Conservation (phyloP, 2,888 invertebrate species). For the Seira sanloemensis region DNA sequence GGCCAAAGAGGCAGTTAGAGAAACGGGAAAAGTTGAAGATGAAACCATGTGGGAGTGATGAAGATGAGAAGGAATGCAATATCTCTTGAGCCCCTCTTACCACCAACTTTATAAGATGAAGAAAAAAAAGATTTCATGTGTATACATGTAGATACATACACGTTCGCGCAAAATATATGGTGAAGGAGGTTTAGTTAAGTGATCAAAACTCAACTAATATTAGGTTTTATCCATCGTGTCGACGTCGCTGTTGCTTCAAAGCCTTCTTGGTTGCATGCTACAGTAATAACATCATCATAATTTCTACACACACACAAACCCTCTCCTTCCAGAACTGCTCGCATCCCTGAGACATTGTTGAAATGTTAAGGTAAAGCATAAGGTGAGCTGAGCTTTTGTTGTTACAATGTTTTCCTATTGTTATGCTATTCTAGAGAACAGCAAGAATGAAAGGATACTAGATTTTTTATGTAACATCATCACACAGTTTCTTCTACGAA, state of each 20-base stretch:
- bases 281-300: constrained; percentile 61
- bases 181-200: neutral
- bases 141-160: too few relatives aligned
- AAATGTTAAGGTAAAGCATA: constrained; percentile 27
- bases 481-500: neutral
- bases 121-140: neutral
- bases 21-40: constrained; percentile 33
- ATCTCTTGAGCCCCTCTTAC: constrained; percentile 13
- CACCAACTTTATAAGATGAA: neutral
- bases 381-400: constrained; percentile 42
- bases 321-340: too few relatives aligned
- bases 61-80: constrained; percentile 71
- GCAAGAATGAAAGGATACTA: constrained; percentile 46
- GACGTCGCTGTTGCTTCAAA: constrained; percentile 17
- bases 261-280: constrained; percentile 34
- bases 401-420: constrained; percentile 25
- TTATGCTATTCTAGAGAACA: constrained; percentile 7
- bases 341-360: neutral
- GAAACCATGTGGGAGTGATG: constrained; percentile 71
- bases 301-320: neutral
- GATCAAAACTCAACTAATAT: constrained; percentile 39
- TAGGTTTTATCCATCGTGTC: constrained; percentile 20
- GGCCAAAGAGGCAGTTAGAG: constrained; percentile 49
- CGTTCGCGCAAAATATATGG: neutral
- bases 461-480: constrained; percentile 30